phyloP scores from a whole-genome alignment of 2,797 vertebrate genomes.

The Muscicapa comitata region DNA sequence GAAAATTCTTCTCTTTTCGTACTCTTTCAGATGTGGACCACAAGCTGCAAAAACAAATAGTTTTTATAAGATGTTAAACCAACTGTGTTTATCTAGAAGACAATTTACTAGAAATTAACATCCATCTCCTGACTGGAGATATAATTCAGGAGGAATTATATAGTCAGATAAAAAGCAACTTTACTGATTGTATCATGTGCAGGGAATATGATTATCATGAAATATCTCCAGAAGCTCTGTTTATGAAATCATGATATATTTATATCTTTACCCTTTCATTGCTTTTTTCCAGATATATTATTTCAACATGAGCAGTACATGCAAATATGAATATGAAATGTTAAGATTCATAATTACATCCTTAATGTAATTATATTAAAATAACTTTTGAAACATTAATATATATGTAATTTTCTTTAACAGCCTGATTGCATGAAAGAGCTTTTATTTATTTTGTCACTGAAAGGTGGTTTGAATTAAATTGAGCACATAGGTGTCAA shows the following conservation, averaged over 20 bases:
- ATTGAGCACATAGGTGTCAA: background rate
- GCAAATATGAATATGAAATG: background rate
- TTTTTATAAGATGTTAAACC: background rate
- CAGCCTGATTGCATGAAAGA: background rate
- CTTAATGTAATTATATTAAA: background rate
- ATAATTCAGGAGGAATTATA: background rate
- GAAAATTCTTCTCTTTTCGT: background rate
- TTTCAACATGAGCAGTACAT: background rate
- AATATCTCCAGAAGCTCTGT: background rate
- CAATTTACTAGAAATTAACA: background rate
- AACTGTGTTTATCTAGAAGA: background rate
- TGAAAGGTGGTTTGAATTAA: background rate
- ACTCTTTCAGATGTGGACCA: background rate
- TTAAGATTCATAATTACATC: background rate
- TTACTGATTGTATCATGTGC: background rate
- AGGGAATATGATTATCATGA: background rate
- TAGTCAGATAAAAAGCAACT: background rate
- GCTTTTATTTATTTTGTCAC: background rate
- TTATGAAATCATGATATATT: background rate
- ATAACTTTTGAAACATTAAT: background rate
- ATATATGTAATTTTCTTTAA: background rate
- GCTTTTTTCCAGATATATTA: background rate
- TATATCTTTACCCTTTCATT: background rate
- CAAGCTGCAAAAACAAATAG: background rate
- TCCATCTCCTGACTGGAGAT: background rate